Evolutionary conservation across 2,797 vertebrate genomes (phyloP).

Genomic region (Jordanella pulchra): DNA sequence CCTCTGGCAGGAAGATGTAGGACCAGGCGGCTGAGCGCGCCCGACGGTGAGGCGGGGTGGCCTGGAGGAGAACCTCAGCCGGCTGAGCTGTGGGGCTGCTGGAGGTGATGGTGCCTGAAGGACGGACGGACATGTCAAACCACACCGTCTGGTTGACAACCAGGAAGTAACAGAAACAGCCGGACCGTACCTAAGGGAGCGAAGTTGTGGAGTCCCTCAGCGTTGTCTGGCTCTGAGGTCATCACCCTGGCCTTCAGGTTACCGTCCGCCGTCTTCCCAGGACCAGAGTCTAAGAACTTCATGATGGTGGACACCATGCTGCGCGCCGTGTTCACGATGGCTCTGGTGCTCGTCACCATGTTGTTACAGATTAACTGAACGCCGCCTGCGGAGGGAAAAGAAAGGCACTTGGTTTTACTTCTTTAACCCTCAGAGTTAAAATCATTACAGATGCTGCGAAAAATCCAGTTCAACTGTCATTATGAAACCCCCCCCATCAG

Average conservation of each 20-base stretch:
- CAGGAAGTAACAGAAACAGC: not conserved
- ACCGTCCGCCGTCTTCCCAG: constrained; percentile 91
- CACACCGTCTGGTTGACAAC: no score
- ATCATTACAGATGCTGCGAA: no score
- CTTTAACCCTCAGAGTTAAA: no score
- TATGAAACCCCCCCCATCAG: no score
- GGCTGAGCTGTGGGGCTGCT: constrained; percentile 98
- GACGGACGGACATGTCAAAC: constrained; percentile 3
- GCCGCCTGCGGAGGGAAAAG: constrained; percentile 80
- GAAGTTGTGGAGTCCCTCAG: constrained; percentile 98
- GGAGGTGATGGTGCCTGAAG: constrained; percentile 93
- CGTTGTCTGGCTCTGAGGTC: constrained; percentile 96
- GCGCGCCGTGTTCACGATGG: constrained; percentile 98
- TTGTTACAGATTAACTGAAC: constrained; percentile 99
- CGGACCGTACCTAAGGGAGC: constrained; percentile 88
- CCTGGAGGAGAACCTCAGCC: constrained; percentile 96
- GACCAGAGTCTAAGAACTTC: constrained; percentile 97
- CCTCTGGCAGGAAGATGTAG: constrained; percentile 96
- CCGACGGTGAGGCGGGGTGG: constrained; percentile 93
- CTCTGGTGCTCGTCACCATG: constrained; percentile 99
- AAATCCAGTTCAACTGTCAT: no score
- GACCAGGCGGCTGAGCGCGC: constrained; percentile 98
- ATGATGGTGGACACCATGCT: constrained; percentile 99
- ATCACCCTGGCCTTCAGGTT: constrained; percentile 94
- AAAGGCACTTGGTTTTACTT: not conserved